phyloP scores from a whole-genome alignment of 1,140 invertebrate genomes.

The Lordiphosa stackelbergi region DNA sequence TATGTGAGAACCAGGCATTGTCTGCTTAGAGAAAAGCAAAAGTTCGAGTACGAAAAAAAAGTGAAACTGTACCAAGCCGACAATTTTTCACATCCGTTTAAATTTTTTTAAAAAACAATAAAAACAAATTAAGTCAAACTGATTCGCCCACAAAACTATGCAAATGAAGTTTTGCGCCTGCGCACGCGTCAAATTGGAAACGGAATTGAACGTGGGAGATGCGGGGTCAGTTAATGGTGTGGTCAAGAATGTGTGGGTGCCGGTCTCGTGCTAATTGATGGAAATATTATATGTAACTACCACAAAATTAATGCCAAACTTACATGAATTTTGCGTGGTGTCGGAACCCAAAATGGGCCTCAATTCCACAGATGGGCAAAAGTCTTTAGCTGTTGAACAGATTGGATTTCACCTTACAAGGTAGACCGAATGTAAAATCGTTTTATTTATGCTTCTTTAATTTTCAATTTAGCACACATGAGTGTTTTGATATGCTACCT shows the following conservation, averaged over 20 bases:
- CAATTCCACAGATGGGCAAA: conserved; percentile 23
- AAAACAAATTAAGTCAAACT: conserved; percentile 14
- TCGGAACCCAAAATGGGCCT: conserved; percentile 5
- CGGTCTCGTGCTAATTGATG: conserved; percentile 8
- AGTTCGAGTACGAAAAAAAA: conserved; percentile 4
- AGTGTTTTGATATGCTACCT: conserved; percentile 8
- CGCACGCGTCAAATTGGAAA: conserved; percentile 33
- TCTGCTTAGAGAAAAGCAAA: conserved; percentile 9
- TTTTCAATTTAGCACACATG: conserved; percentile 47
- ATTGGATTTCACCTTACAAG: conserved; percentile 37
- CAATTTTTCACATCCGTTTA: conserved; percentile 14
- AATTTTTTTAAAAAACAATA: conserved; percentile 14
- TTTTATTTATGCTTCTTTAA: conserved; percentile 36
- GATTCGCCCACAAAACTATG: conserved; percentile 32
- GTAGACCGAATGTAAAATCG: conserved; percentile 29
- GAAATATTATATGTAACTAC: conserved; percentile 8
- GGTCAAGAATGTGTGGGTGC: conserved; percentile 12
- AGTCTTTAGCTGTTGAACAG: conserved; percentile 7
- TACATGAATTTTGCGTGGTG: conserved; percentile 35
- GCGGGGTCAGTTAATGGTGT: conserved; percentile 2
- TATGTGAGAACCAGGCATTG: conserved; percentile 11
- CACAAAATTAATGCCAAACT: conserved; percentile 27
- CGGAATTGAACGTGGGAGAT: conserved; percentile 18
- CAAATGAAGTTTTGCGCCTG: conserved; percentile 40
- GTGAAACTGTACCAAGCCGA: conserved; percentile 7